Evolutionary conservation across 2,797 vertebrate species (phyloP).

Genomic region (Sebastes vulpes): DNA sequence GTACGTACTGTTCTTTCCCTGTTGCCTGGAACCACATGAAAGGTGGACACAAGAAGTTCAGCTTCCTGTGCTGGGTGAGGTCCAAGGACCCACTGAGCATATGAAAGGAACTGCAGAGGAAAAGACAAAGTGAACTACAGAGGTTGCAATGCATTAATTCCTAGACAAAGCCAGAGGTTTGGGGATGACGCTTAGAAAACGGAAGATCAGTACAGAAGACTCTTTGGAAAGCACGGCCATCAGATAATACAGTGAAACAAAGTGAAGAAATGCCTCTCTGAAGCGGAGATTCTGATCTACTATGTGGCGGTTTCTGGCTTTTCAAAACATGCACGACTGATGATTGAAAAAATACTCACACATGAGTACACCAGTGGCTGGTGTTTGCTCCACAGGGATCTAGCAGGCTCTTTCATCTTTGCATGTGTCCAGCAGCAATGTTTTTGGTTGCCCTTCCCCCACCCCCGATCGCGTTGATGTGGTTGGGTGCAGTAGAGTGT

Average conservation of each 20-base stretch:
- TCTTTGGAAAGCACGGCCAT: slow-evolving; percentile 16
- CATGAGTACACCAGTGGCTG: slow-evolving; percentile 41
- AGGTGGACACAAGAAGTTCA: slow-evolving; percentile 65
- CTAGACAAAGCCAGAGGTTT: slow-evolving; percentile 53
- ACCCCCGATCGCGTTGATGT: slow-evolving; percentile 31
- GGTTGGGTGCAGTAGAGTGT: slow-evolving; percentile 34
- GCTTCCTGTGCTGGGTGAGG: slow-evolving; percentile 71
- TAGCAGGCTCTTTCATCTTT: slow-evolving; percentile 42
- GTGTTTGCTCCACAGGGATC: slow-evolving; percentile 37
- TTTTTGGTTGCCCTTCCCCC: not conserved
- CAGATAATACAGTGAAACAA: slow-evolving; percentile 18
- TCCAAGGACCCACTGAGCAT: slow-evolving; percentile 67
- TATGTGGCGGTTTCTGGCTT: slow-evolving; percentile 27
- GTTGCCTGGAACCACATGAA: slow-evolving; percentile 72
- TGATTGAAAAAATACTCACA: slow-evolving; percentile 45
- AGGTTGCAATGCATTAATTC: slow-evolving; percentile 48
- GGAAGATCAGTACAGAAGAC: slow-evolving; percentile 4
- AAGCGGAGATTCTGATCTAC: slow-evolving; percentile 38
- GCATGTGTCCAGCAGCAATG: slow-evolving; percentile 37
- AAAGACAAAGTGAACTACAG: slow-evolving; percentile 57
- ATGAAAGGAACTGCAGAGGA: slow-evolving; percentile 60
- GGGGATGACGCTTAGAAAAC: slow-evolving; percentile 23
- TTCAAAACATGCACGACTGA: slow-evolving; percentile 50
- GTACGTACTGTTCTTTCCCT: slow-evolving; percentile 41
- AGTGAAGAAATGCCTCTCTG: not conserved